A percentile compares a stretch with the other conserved stretches of the same genome.
Evolutionary conservation across 2,113 vertebrate genomes (phyloP).

Genomic region (Alexandromys fortis): DNA sequence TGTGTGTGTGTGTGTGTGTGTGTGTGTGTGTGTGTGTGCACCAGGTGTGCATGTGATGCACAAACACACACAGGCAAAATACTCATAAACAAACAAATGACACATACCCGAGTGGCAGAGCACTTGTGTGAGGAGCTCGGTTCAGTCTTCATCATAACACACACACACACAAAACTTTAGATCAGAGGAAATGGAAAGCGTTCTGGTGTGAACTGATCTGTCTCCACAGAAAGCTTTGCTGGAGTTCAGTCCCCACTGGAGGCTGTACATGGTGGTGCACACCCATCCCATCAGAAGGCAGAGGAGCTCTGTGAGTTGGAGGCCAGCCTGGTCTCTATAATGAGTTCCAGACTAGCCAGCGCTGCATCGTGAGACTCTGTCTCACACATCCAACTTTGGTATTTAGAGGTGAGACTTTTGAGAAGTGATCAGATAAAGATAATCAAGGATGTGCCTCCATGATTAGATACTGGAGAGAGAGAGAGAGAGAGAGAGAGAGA

Average conservation of each 20-base stretch:
- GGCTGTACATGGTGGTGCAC: background rate
- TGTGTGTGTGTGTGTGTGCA: background rate
- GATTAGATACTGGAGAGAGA: background rate
- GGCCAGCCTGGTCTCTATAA: background rate
- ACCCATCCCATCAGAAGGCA: background rate
- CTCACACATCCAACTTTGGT: background rate
- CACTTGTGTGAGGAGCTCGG: background rate
- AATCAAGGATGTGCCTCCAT: background rate
- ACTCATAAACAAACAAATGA: background rate
- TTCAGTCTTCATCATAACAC: background rate
- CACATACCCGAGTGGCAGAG: background rate
- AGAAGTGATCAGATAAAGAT: background rate
- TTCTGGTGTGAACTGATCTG: background rate
- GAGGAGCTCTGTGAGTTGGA: background rate
- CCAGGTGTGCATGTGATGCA: background rate
- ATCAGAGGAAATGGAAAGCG: background rate
- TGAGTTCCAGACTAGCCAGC: background rate
- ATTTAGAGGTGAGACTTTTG: background rate
- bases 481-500: background rate
- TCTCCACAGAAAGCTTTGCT: background rate
- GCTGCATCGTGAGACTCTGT: background rate
- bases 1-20: background rate
- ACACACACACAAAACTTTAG: background rate
- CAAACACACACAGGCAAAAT: background rate
- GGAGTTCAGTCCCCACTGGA: background rate